phyloP scores from a whole-genome alignment of 2,113 vertebrate species.

The Notarius lentiginosus region DNA sequence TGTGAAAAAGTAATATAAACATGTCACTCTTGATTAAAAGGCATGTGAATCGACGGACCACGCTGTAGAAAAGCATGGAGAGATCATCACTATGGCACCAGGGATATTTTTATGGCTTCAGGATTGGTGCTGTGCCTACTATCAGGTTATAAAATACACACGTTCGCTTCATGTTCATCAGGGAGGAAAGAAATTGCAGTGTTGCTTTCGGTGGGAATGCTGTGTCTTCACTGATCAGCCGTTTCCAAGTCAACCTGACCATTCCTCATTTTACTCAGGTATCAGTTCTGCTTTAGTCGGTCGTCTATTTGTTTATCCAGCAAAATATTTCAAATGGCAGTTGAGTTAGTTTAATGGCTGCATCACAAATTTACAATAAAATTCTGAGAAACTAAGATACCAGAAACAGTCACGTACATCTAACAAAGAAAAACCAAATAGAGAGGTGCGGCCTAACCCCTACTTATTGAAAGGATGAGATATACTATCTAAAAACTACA shows the following conservation, averaged over 20 bases:
- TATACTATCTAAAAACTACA: too few relatives aligned
- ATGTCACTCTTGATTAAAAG: background rate
- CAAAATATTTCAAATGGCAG: background rate
- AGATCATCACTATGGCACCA: background rate
- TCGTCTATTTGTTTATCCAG: background rate
- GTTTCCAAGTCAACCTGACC: conserved; percentile 3
- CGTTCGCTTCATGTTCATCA: background rate
- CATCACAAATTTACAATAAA: too few relatives aligned
- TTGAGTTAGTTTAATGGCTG: too few relatives aligned
- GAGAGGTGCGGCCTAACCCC: too few relatives aligned
- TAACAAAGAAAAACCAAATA: too few relatives aligned
- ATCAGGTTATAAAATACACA: background rate
- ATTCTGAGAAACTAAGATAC: too few relatives aligned
- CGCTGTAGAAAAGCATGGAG: too few relatives aligned
- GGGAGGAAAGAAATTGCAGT: background rate
- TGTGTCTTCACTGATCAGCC: background rate
- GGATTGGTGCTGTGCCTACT: background rate
- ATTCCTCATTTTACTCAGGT: background rate
- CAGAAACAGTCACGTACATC: too few relatives aligned
- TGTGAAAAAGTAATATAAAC: background rate
- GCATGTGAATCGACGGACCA: background rate
- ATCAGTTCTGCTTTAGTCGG: background rate
- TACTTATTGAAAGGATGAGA: too few relatives aligned
- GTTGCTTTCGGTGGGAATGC: background rate
- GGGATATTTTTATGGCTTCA: conserved; percentile 3